phyloP scores from a whole-genome alignment of 2,113 vertebrate species.

The Alligator sinensis region DNA sequence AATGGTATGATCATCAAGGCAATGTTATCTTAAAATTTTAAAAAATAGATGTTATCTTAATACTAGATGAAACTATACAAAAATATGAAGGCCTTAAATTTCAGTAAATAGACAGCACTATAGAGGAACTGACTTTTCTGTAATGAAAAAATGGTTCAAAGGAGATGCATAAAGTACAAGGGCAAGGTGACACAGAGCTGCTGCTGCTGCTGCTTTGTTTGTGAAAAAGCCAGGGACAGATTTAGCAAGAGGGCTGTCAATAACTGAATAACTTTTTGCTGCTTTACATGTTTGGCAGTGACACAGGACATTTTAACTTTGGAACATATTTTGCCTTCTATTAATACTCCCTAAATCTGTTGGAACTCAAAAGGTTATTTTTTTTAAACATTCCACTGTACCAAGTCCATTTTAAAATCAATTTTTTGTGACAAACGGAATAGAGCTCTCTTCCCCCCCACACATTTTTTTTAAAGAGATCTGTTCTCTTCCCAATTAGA shows the following conservation, averaged over 20 bases:
- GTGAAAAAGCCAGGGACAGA: neutral
- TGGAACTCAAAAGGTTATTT: neutral
- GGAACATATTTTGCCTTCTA: neutral
- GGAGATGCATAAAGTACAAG: neutral
- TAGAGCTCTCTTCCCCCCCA: too few relatives aligned
- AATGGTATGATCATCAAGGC: constrained; percentile 52
- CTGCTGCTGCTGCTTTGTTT: constrained; percentile 4
- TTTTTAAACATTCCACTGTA: neutral
- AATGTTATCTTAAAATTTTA: constrained; percentile 63
- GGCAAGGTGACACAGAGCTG: neutral
- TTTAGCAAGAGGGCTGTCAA: neutral
- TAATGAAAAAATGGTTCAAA: neutral
- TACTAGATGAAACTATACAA: constrained; percentile 14
- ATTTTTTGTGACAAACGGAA: neutral
- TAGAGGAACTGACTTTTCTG: neutral
- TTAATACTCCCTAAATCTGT: neutral
- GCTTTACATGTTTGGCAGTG: neutral
- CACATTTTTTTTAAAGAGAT: neutral
- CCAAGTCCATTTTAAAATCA: neutral
- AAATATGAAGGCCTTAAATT: constrained; percentile 13
- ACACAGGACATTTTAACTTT: neutral
- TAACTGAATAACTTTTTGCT: neutral
- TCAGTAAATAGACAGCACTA: neutral
- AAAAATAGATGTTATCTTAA: constrained; percentile 47
- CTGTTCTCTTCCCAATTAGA: too few relatives aligned